Evolutionary conservation across 2,888 invertebrate species (phyloP).

Genomic region (Polydrusus cervinus): DNA sequence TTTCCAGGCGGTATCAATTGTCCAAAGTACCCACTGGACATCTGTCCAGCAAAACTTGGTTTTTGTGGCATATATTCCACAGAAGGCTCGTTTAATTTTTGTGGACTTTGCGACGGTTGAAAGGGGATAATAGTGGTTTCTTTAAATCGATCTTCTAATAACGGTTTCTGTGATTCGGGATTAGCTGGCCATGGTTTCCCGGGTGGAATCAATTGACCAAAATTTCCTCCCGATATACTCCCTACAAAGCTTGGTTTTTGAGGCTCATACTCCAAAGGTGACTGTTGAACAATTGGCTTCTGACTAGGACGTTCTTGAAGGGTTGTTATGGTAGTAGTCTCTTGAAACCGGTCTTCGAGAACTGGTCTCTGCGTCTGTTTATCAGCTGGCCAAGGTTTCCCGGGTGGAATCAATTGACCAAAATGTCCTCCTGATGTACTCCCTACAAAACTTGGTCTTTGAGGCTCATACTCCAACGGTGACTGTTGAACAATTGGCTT

Average conservation of each 20-base stretch:
- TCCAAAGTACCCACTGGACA: not conserved
- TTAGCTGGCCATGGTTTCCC: not conserved
- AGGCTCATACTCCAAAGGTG: not conserved
- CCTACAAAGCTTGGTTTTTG: not conserved
- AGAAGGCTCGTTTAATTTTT: not conserved
- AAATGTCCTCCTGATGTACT: not conserved
- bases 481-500: not conserved
- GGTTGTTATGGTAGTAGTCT: not conserved
- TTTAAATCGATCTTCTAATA: not conserved
- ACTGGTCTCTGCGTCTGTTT: not conserved
- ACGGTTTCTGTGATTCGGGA: not conserved
- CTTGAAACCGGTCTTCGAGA: not conserved
- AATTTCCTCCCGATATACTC: not conserved
- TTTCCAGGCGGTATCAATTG: slow-evolving; percentile 55
- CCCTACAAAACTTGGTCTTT: not conserved
- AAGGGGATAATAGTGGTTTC: not conserved
- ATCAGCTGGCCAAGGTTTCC: not conserved
- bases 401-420: not conserved
- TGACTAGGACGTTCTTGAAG: not conserved
- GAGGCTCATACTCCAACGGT: not conserved
- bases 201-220: not conserved
- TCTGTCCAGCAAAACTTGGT: not conserved
- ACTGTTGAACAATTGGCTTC: not conserved
- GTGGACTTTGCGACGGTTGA: not conserved
- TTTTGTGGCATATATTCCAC: slow-evolving; percentile 6